These are phyloP conservation scores for Phortica okadai DNA, from an alignment of 2,888 invertebrate species.

Conservation along the genomic window DNA sequence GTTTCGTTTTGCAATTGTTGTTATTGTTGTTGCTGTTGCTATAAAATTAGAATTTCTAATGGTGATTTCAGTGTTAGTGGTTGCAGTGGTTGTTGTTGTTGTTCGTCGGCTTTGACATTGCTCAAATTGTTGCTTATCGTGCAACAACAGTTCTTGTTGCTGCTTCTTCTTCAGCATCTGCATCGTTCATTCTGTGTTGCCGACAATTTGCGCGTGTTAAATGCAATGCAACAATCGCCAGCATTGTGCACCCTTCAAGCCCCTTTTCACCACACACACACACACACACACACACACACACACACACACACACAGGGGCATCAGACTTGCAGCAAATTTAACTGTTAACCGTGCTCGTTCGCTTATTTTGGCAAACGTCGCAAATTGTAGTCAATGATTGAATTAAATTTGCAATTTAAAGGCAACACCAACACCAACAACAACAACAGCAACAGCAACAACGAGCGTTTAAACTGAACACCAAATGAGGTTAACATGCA, in stretches of 20 bases:
- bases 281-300: neutral
- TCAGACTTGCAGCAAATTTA: constrained; percentile 55
- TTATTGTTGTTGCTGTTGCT: constrained; percentile 36
- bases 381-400: constrained; percentile 69
- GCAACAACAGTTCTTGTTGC: constrained; percentile 25
- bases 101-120: constrained; percentile 42
- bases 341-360: constrained; percentile 57
- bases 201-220: constrained; percentile 67
- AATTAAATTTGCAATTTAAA: constrained; percentile 71
- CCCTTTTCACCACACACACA: neutral
- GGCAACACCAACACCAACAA: constrained; percentile 40
- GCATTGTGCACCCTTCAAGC: neutral
- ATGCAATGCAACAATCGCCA: constrained; percentile 52
- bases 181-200: constrained; percentile 28
- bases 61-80: constrained; percentile 32
- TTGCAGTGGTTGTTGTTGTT: constrained; percentile 45
- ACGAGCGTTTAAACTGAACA: neutral
- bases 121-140: constrained; percentile 47
- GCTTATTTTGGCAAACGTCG: constrained; percentile 52
- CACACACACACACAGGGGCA: neutral
- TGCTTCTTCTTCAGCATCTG: neutral
- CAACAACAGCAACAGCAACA: constrained; percentile 11
- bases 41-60: constrained; percentile 68
- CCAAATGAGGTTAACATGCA: constrained; percentile 21
- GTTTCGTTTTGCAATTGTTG: neutral